These are phyloP conservation scores for Thamnophis sirtalis DNA, from an alignment of 2,113 vertebrate species.

Conservation along the genomic window DNA sequence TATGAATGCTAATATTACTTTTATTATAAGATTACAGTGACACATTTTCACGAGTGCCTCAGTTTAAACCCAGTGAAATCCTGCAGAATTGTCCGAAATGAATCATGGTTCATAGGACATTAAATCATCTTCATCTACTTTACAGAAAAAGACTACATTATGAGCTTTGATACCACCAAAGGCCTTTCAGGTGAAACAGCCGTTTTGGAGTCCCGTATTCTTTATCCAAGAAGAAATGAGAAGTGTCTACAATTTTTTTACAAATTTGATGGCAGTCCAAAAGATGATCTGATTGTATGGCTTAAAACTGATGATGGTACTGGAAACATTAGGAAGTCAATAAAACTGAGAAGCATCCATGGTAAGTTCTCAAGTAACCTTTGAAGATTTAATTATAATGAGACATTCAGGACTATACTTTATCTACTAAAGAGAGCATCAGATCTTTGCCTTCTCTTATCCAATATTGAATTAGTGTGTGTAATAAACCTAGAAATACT, in stretches of 20 bases:
- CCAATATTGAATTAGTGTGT: not conserved
- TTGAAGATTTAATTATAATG: not conserved
- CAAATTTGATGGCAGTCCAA: slow-evolving; percentile 77
- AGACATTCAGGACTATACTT: not conserved
- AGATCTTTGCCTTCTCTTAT: not conserved
- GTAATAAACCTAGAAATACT: not conserved
- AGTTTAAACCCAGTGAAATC: not conserved
- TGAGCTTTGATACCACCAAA: slow-evolving; percentile 74
- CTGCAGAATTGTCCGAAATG: not conserved
- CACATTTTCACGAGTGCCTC: not conserved
- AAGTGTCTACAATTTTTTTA: slow-evolving; percentile 94
- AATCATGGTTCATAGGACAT: not conserved
- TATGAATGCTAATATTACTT: not conserved
- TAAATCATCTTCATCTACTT: not conserved
- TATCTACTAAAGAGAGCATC: not conserved
- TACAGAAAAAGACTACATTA: slow-evolving; percentile 80
- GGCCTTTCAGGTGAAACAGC: slow-evolving; percentile 72
- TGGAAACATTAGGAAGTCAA: slow-evolving; percentile 73
- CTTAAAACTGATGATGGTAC: slow-evolving; percentile 80
- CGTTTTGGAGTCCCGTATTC: slow-evolving; percentile 82
- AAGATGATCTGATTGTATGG: slow-evolving; percentile 82
- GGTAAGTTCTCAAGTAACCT: slow-evolving; percentile 63
- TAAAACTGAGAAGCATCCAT: slow-evolving; percentile 76
- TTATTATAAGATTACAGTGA: not conserved
- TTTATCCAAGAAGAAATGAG: slow-evolving; percentile 82